Conservation (phyloP, 2,113 vertebrate genomes). For the Odocoileus virginianus region DNA sequence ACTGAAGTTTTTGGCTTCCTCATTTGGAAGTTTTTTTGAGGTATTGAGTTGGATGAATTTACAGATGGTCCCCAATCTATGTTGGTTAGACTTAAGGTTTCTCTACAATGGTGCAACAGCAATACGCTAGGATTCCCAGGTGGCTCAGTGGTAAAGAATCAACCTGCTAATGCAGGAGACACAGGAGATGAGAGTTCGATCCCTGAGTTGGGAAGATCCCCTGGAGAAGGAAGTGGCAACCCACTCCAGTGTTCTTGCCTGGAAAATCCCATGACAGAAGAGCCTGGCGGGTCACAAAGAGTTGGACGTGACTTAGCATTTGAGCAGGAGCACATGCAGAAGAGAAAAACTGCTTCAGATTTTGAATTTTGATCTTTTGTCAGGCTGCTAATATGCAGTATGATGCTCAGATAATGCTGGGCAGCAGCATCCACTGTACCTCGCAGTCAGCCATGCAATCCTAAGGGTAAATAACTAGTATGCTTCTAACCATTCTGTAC, state of each 20-base stretch:
- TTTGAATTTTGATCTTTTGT: neutral
- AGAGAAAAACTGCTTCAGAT: neutral
- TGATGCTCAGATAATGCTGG: neutral
- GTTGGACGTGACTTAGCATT: neutral
- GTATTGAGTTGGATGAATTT: neutral
- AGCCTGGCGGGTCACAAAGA: neutral
- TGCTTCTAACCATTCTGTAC: neutral
- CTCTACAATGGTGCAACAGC: neutral
- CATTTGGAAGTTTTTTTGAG: neutral
- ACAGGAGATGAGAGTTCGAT: neutral
- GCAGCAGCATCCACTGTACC: neutral
- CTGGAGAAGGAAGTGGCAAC: neutral
- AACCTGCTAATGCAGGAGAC: neutral
- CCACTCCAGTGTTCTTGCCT: neutral
- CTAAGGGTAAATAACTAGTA: neutral
- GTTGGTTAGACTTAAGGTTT: neutral
- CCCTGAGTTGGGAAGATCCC: neutral
- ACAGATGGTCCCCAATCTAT: neutral
- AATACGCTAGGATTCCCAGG: neutral
- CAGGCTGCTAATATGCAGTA: neutral
- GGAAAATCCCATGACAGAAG: neutral
- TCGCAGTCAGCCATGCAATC: neutral
- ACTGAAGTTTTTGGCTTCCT: neutral
- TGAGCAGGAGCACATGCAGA: neutral
- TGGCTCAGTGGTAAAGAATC: neutral